Evolutionary conservation across 2,797 vertebrate species (phyloP), one percentile per base, ranked within the genome.

Genomic region (Sparus aurata): DNA sequence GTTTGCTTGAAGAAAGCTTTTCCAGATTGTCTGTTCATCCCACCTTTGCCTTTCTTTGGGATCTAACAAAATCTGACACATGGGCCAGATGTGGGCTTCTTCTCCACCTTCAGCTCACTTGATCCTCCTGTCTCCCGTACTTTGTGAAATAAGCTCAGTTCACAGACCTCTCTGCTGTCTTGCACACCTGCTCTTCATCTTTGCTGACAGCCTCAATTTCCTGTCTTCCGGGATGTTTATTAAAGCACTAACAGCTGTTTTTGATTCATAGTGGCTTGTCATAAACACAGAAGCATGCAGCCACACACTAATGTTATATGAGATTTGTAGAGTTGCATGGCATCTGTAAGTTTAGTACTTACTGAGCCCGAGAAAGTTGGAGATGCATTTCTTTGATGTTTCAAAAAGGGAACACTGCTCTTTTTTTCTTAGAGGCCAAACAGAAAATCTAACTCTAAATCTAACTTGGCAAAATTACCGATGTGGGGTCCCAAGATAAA

Each of bases 141-240:
- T 74, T 58, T 57, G 30, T 79, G 25, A 52, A 85, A 87, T 86
- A 49, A 85, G 46, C 72, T 80, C 57, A 20, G 45, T 65, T 63
- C 13, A 47, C 57, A 65, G 54, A 20, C 38, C 60, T 55, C 30
- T 41, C 46, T 74, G 83, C 62, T 41, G 66, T 58, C 3, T 6
- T 9, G 22, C 46, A 82, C 80, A 86, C 82, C 85, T 89, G 89
- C 55, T 79, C 83, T 68, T 77, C 83, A 75, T 86, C 25, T 66
- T 60, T 53, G 22, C 67, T 72, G 72, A 69, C 78, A 87, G 80
- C 58, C 43, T 83, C 49, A 25, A 71, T 77, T 66, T 80, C 75
- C 82, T 68, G 54, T 77, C 57, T 69, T 73, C 69, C 65, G 83
- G 65, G 73, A 73, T 65, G 74, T 80, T 87, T 34, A 71, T 57